Base-by-base conservation (phyloP, 2,797 vertebrate genomes). In the Artibeus jamaicensis region DNA sequence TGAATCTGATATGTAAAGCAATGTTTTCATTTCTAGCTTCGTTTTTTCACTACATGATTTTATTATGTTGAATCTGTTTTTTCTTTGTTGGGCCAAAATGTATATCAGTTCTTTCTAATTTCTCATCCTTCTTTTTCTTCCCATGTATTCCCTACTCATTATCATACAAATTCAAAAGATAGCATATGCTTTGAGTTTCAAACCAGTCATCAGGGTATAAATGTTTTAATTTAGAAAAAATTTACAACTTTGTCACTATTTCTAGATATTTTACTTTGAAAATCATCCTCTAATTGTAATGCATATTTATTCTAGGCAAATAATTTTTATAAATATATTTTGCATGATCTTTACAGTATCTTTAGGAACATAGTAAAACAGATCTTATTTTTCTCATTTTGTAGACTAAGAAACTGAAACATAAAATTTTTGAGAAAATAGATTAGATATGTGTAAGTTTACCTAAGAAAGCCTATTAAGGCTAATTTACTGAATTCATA, bases 341-440 rank as follows among this genome's bases (percentile, higher is more conserved):
- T 81, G 0, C 68, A 53, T 59, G 44, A 62, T 83, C 50, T 22
- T 87, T 90, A 18, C 7, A 81, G 37, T 77, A 84, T 44, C 37
- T 62, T 86, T 86, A 67, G 24, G n/a, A 86, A 46, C 48, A 74
- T 21, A 77, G 48, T 65, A 86, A 70, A 57, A 81, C 16, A 55
- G 34, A 68, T 78, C 39, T 76, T 96, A 46, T 85, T 62, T 79
- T 91, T 76, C 39, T 67, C 55, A 34, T 91, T 95, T 97, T 97
- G 19, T 37, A 78, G 46, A 87, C 39, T 16, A 86, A 94, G 55
- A 96, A 91, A 85, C n/a, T 77, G 57, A 95, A 91, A 89, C 26
- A 37, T 46, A 91, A 93, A 90, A 57, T 78, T 91, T 70, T 70
- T 92, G 37, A 46, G 2, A 74, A 90, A 96, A 62, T 77, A 77